phyloP scores from a whole-genome alignment of 2,113 vertebrate genomes.

The Arothron firmamentum region DNA sequence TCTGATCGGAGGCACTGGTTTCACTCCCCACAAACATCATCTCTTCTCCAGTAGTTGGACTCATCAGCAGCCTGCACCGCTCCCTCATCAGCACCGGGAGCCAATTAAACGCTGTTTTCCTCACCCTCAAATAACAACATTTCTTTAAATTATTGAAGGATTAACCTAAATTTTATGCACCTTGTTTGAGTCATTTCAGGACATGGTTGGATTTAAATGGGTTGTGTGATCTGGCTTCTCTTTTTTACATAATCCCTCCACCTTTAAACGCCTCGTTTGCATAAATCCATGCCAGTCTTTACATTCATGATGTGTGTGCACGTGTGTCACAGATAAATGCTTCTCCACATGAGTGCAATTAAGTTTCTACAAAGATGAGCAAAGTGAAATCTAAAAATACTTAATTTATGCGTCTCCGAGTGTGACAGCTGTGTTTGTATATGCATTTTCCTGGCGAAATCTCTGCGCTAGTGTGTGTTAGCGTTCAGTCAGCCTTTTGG shows the following conservation, averaged over 20 bases:
- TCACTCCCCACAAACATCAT: slow-evolving; percentile 25
- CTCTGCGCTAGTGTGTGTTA: slow-evolving; percentile 10
- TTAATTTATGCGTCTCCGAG: slow-evolving; percentile 1
- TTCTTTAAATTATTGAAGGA: slow-evolving; percentile 21
- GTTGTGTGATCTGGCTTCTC: slow-evolving; percentile 6
- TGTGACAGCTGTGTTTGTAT: neutral
- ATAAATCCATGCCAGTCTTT: neutral
- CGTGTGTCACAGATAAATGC: neutral
- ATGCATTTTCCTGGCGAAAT: neutral
- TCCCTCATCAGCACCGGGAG: slow-evolving; percentile 28
- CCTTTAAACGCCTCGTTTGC: neutral
- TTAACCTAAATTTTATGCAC: neutral
- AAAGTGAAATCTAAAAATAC: slow-evolving; percentile 31
- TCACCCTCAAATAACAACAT: slow-evolving; percentile 16
- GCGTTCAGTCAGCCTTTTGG: slow-evolving; percentile 29
- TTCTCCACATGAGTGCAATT: slow-evolving; percentile 4
- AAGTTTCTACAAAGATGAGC: neutral
- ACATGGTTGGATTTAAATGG: slow-evolving; percentile 8
- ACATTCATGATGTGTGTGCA: slow-evolving; percentile 5
- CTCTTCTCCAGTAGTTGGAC: slow-evolving; percentile 3
- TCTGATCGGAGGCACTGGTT: slow-evolving; percentile 31
- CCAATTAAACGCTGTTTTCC: slow-evolving; percentile 45
- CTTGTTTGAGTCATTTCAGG: neutral
- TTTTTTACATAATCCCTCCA: neutral
- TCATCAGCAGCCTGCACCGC: neutral